phyloP scores from a whole-genome alignment of 2,797 vertebrate species.

The Danio aesculapii region DNA sequence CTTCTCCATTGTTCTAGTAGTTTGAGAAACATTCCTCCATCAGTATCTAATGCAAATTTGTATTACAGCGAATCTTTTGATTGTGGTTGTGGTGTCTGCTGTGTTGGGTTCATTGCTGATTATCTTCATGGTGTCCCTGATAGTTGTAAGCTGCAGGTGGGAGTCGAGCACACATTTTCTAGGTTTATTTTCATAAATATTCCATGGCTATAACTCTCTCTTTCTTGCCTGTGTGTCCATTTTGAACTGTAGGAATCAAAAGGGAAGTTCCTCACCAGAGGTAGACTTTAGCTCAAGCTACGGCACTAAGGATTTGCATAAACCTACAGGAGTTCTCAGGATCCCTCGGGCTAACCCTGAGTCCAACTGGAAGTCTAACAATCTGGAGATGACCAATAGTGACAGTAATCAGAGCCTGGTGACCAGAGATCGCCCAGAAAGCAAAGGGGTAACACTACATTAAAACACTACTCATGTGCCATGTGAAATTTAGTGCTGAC shows the following conservation, averaged over 20 bases:
- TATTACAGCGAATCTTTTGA: conserved; percentile 50
- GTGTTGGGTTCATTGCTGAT: conserved; percentile 57
- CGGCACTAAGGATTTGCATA: conserved; percentile 39
- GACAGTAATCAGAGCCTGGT: conserved; percentile 56
- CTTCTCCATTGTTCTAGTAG: neutral
- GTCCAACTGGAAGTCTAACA: conserved; percentile 48
- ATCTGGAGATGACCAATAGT: conserved; percentile 59
- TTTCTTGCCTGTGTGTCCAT: neutral
- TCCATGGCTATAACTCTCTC: neutral
- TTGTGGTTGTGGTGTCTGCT: conserved; percentile 47
- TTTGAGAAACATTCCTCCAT: neutral
- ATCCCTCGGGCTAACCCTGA: conserved; percentile 60
- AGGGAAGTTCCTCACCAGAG: neutral
- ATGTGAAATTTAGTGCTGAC: neutral
- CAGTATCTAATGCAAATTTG: neutral
- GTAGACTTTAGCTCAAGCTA: neutral
- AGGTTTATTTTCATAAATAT: neutral
- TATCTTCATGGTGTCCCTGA: conserved; percentile 33
- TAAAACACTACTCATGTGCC: neutral
- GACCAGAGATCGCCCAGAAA: conserved; percentile 37
- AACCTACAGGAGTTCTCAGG: conserved; percentile 53
- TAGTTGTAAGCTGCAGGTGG: conserved; percentile 50
- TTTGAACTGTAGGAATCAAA: conserved; percentile 17
- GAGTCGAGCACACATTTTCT: neutral
- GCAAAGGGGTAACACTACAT: conserved; percentile 41